phyloP scores from a whole-genome alignment of 1,140 invertebrate species.

The Leptestheria dahalacensis region DNA sequence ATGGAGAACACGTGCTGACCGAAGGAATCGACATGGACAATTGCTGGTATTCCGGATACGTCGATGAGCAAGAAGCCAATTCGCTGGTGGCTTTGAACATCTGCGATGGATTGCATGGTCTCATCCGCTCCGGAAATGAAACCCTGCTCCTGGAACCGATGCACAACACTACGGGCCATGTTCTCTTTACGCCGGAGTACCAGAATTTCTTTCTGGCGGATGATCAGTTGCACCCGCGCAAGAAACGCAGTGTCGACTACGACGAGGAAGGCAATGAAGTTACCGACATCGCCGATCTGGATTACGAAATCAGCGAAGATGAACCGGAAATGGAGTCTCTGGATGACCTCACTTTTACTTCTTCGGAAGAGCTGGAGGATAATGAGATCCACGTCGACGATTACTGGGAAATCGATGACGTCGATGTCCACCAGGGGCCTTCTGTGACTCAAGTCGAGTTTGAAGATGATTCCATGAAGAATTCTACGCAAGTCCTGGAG shows the following conservation, averaged over 20 bases:
- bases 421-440: constrained; percentile 4
- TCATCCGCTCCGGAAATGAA: constrained; percentile 10
- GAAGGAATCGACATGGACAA: neutral
- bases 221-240: constrained; percentile 18
- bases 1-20: constrained; percentile 3
- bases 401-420: constrained; percentile 11
- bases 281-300: neutral
- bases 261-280: constrained; percentile 15
- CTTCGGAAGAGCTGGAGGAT: neutral
- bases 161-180: neutral
- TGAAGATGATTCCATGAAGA: neutral
- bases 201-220: neutral
- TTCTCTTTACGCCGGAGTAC: neutral
- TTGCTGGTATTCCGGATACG: constrained; percentile 1
- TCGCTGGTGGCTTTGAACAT: constrained; percentile 16
- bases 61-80: neutral
- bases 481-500: neutral
- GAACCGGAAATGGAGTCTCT: constrained; percentile 5
- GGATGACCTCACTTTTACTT: neutral
- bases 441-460: neutral
- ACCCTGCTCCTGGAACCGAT: constrained; percentile 11
- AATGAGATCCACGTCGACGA: neutral
- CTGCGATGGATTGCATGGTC: constrained; percentile 15
- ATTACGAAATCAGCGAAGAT: neutral
- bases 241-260: constrained; percentile 17